Base-by-base conservation (phyloP, 2,888 invertebrate species). In the Noctua comes region DNA sequence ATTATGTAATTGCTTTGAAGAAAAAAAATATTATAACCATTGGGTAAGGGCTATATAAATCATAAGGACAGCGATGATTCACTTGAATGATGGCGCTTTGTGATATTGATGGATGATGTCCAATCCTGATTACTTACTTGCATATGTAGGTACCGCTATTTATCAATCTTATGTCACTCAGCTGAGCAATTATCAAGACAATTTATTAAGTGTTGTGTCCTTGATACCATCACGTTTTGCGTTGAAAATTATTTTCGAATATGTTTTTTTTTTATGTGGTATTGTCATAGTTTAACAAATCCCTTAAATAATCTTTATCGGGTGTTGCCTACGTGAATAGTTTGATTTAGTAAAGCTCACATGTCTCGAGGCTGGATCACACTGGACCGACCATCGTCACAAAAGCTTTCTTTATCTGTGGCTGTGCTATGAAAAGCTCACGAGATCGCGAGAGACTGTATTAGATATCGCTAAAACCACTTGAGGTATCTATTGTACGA, bases 401-500 rank as follows among this genome's bases (percentile, higher is more conserved):
- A 72, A 74, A 88, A 80, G 86, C 85, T 83, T 86, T 84, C 89
- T 80, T 86, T 86, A 86, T 83, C 76, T 83, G 79, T 81, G 84
- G 83, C 80, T 86, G 75, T 82, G 83, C 88, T 87, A 91, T 89
- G 88, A 89, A 90, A 91, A 79, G 68, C 73, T 78, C n/a, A 66
- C 4, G 1, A 59, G 66, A 77, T 77, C 40, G 40, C 59, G 40
- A 72, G 31, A 66, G 43, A 68, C 31, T 54, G 31, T 85, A 88
- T 83, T 83, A 79, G 87, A 90, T 86, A 81, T 85, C 83, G 79
- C 85, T 90, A 77, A 78, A 75, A 75, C 62, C 51, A 85, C 90
- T 92, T 87, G 83, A 92, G 90, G 86, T 90, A 89, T 84, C 89
- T 86, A 92, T 93, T 92, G 92, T 91, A 90, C 83, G 83, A 90